Conservation (phyloP, 1,140 invertebrate genomes). For the Heliconius melpomene region DNA sequence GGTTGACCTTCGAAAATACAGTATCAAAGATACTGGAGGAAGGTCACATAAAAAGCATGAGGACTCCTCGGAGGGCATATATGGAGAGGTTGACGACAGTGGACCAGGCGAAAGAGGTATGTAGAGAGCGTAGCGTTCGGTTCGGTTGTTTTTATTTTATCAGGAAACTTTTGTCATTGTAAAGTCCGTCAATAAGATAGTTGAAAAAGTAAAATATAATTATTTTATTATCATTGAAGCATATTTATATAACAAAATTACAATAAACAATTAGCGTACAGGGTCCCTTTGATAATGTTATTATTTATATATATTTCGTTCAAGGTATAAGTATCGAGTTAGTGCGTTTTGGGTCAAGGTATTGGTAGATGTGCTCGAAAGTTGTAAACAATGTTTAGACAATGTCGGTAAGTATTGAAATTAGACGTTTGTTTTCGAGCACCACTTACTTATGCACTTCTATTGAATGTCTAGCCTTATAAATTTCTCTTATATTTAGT, state of each 20-base stretch:
- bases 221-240: not conserved
- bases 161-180: too few species aligned
- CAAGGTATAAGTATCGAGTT: slow-evolving; percentile 48
- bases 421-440: slow-evolving; percentile 26
- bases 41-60: too few species aligned
- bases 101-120: too few species aligned
- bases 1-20: too few species aligned
- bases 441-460: slow-evolving; percentile 16
- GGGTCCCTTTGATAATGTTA: slow-evolving; percentile 28
- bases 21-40: too few species aligned
- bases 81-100: too few species aligned
- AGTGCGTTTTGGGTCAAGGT: slow-evolving; percentile 49
- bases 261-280: slow-evolving; percentile 34
- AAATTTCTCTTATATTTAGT: not conserved
- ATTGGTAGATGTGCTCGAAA: slow-evolving; percentile 46
- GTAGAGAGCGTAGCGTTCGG: too few species aligned
- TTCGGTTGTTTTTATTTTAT: too few species aligned
- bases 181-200: not conserved
- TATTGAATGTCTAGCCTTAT: not conserved
- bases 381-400: slow-evolving; percentile 45
- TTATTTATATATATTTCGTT: slow-evolving; percentile 47
- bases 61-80: too few species aligned
- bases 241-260: not conserved
- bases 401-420: slow-evolving; percentile 33
- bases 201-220: not conserved